A percentile compares a stretch with the other conserved stretches of the same genome.
phyloP scores from a whole-genome alignment of 2,888 invertebrate species.

The Plebejus melissa region DNA sequence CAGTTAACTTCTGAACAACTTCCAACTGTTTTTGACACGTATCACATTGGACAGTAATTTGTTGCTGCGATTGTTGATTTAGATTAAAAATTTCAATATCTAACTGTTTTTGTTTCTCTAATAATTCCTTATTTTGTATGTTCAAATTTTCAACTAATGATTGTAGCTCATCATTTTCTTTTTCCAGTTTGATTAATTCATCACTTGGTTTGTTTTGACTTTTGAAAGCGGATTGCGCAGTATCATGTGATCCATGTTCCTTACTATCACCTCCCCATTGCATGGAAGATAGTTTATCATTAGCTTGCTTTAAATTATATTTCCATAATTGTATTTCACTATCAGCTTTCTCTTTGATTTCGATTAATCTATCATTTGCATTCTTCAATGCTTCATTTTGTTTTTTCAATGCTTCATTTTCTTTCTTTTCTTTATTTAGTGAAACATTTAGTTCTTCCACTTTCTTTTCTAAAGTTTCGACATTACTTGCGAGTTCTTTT shows the following conservation, averaged over 20 bases:
- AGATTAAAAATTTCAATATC: conserved; percentile 40
- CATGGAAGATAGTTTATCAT: conserved; percentile 78
- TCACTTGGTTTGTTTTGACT: conserved; percentile 35
- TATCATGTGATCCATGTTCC: conserved; percentile 9
- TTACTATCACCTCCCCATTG: conserved; percentile 42
- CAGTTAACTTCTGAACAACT: conserved; percentile 31
- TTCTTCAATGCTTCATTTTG: conserved; percentile 85
- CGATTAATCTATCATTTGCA: conserved; percentile 87
- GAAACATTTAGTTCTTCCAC: conserved; percentile 79
- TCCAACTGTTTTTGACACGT: conserved; percentile 30
- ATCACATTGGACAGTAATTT: conserved; percentile 20
- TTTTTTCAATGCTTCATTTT: conserved; percentile 84
- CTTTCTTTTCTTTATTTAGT: conserved; percentile 79
- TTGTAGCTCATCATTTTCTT: conserved; percentile 70
- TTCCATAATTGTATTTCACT: conserved; percentile 86
- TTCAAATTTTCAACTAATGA: conserved; percentile 56
- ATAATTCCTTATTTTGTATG: conserved; percentile 54
- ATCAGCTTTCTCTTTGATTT: conserved; percentile 90
- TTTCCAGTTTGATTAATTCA: conserved; percentile 63
- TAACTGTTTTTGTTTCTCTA: conserved; percentile 38
- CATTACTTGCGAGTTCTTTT: conserved; percentile 86
- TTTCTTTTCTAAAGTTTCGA: conserved; percentile 82
- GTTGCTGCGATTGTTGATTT: conserved; percentile 45
- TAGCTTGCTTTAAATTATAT: conserved; percentile 84
- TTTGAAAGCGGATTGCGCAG: conserved; percentile 1